Conservation (phyloP, 2,113 vertebrate species). For the Isichthys henryi region DNA sequence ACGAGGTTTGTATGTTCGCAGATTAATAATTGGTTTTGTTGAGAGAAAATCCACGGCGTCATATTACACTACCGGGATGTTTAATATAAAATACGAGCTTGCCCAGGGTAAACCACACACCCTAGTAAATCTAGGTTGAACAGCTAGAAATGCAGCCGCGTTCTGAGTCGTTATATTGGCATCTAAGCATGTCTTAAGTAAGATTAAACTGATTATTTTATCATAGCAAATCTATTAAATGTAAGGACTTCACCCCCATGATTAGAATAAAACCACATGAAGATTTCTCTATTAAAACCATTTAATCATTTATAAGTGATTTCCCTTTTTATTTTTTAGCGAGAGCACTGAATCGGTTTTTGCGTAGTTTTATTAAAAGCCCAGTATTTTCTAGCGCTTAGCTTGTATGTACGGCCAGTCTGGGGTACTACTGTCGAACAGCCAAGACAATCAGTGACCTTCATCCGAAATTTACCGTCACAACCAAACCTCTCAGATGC, state of each 20-base stretch:
- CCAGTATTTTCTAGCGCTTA: neutral
- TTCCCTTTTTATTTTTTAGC: neutral
- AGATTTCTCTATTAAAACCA: neutral
- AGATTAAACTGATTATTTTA: too few relatives aligned
- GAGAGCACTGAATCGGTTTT: neutral
- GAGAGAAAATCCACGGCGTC: neutral
- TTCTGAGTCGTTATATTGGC: neutral
- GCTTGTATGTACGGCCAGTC: too few relatives aligned
- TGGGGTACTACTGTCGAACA: neutral
- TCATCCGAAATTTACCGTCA: neutral
- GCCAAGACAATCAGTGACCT: neutral
- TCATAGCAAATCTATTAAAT: neutral
- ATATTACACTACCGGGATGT: neutral
- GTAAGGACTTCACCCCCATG: neutral
- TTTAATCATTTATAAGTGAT: neutral
- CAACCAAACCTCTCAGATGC: neutral
- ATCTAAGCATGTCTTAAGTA: too few relatives aligned
- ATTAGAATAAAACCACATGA: neutral
- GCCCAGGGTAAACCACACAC: neutral
- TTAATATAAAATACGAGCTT: neutral
- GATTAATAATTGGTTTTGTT: neutral
- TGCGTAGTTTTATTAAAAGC: neutral
- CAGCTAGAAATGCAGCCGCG: neutral
- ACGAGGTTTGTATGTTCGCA: neutral
- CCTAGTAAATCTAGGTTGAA: neutral